These are phyloP conservation scores for Drosophila paulistorum DNA, from an alignment of 1,140 invertebrate genomes.

Conservation along the genomic window DNA sequence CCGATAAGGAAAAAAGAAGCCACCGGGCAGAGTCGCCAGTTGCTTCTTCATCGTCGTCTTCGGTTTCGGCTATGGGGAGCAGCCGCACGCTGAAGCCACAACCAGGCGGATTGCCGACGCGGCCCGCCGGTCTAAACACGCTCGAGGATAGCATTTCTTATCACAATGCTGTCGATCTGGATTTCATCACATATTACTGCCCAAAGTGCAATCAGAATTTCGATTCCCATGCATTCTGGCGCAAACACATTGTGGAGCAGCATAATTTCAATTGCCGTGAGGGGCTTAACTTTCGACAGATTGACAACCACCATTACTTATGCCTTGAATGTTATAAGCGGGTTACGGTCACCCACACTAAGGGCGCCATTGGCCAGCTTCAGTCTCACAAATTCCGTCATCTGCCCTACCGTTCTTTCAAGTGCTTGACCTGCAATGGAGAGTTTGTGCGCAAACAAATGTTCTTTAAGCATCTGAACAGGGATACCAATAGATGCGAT, in stretches of 20 bases:
- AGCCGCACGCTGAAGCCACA: slow-evolving; percentile 51
- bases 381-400: slow-evolving; percentile 80
- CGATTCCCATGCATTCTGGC: slow-evolving; percentile 77
- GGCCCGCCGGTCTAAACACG: slow-evolving; percentile 67
- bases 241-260: slow-evolving; percentile 76
- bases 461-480: slow-evolving; percentile 79
- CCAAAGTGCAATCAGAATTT: slow-evolving; percentile 77
- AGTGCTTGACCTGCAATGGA: slow-evolving; percentile 65
- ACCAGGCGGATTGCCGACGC: slow-evolving; percentile 42
- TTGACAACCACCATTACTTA: slow-evolving; percentile 75
- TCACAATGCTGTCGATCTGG: slow-evolving; percentile 77
- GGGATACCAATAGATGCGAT: slow-evolving; percentile 72
- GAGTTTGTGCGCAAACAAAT: slow-evolving; percentile 80
- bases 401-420: slow-evolving; percentile 76
- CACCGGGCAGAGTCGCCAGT: not conserved
- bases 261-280: slow-evolving; percentile 73
- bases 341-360: slow-evolving; percentile 77
- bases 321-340: slow-evolving; percentile 79
- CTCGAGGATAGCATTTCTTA: slow-evolving; percentile 74
- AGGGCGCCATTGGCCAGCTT: slow-evolving; percentile 76
- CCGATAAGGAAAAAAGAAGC: slow-evolving; percentile 27
- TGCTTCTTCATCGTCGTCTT: slow-evolving; percentile 11
- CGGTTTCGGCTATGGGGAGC: not conserved
- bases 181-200: slow-evolving; percentile 74
- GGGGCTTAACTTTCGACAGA: slow-evolving; percentile 75